Evolutionary conservation across 1,140 invertebrate genomes (phyloP), one percentile per base, ranked within the genome.

Genomic region (Mya arenaria): DNA sequence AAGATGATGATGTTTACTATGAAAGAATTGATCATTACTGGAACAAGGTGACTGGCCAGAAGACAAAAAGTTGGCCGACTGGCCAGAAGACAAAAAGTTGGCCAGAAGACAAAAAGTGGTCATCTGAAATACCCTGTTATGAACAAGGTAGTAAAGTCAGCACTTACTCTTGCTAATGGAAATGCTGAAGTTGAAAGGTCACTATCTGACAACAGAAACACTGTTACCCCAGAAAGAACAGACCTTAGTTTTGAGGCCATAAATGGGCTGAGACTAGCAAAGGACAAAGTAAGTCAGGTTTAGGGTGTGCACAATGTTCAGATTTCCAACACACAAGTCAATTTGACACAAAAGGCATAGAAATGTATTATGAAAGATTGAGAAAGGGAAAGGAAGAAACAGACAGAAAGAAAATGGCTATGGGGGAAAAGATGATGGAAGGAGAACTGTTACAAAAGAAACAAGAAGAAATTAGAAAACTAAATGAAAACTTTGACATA

Each of bases 11-110:
- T 32, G 71, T 48, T 5, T 34, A 73, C 41, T 58, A 58, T 73
- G 19, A 32, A 34, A 73, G 71, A 28, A 39, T 73, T 58, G 71
- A 73, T 48, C 52, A 73, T 58, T 73, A 73, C 55, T 73, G 71
- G 71, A 73, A 58, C 17, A 73, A 73, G 2, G 66, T 71, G 39
- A 71, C 66, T 48, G 66, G 52, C 39, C 66, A 48, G 30, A 71
- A 71, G 66, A 48, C 41, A 15, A 44, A 36, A 28, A 52, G 66
- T 48, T 13, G 66, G 52, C 41, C n/a, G n/a, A n/a, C n/a, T n/a
- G n/a, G 52, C 39, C 66, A 48, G 30, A 71, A 71, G 66, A 48
- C 41, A 15, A 44, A 36, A 28, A 52, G 66, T 48, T 13, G 66
- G 52, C 39, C 66, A 48, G 30, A 71, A 71, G 66, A 48, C 41